Percentiles rank a stretch among this genome's conserved stretches.
Evolutionary conservation across 2,888 invertebrate species (phyloP).

Genomic region (Dascillus cervinus): DNA sequence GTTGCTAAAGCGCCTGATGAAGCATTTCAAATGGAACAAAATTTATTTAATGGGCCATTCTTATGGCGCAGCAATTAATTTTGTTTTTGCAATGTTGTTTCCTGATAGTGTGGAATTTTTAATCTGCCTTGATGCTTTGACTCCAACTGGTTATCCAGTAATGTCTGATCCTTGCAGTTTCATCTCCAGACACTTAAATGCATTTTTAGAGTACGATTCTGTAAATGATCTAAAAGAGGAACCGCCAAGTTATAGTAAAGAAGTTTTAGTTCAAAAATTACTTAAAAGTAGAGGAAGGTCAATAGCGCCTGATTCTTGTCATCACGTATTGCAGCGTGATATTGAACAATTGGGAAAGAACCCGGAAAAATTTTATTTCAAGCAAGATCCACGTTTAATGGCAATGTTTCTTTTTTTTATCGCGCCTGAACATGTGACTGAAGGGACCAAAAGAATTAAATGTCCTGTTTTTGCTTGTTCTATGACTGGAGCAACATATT

Average conservation of each 20-base stretch:
- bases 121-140: conserved; percentile 49
- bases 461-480: too few relatives aligned
- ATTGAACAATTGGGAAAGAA: conserved; percentile 44
- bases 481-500: too few relatives aligned
- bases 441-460: not conserved
- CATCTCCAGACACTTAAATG: not conserved
- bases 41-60: conserved; percentile 62
- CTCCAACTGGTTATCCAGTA: conserved; percentile 26
- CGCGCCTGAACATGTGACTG: not conserved
- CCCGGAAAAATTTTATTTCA: conserved; percentile 51
- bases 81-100: conserved; percentile 53
- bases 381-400: conserved; percentile 55
- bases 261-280: conserved; percentile 49
- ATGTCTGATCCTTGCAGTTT: not conserved
- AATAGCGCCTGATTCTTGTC: conserved; percentile 47
- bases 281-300: conserved; percentile 48
- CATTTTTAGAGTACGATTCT: conserved; percentile 1
- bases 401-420: conserved; percentile 33
- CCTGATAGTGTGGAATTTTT: conserved; percentile 53
- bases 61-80: conserved; percentile 55
- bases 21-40: conserved; percentile 61
- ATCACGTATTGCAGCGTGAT: conserved; percentile 48
- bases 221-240: not conserved
- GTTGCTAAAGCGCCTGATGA: conserved; percentile 48
- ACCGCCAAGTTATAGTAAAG: conserved; percentile 42